Evolutionary conservation across 2,888 invertebrate species (phyloP).

Genomic region (Agonopterix arenella): DNA sequence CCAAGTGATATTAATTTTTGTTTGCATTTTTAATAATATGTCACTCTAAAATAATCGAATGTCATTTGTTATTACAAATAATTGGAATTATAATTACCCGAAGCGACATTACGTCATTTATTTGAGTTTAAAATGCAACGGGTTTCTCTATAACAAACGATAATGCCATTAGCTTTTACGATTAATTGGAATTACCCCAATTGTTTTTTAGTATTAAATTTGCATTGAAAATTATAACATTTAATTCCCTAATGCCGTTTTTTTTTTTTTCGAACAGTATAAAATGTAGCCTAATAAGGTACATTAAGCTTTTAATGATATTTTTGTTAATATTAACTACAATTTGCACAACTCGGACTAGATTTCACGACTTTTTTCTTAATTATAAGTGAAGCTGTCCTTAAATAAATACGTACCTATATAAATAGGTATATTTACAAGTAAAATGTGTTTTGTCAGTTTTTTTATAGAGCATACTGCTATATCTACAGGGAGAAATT

Average conservation of each 20-base stretch:
- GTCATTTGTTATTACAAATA: too few species aligned
- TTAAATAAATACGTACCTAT: constrained; percentile 36
- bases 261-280: neutral
- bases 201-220: too few species aligned
- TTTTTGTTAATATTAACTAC: constrained; percentile 1
- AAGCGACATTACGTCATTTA: too few species aligned
- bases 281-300: constrained; percentile 14
- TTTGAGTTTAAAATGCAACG: neutral
- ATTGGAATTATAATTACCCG: too few species aligned
- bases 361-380: constrained; percentile 31
- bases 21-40: too few species aligned
- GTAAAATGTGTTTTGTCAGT: too few species aligned
- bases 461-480: too few species aligned
- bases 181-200: too few species aligned
- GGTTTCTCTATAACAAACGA: neutral
- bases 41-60: too few species aligned
- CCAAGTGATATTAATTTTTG: too few species aligned
- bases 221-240: neutral
- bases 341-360: constrained; percentile 31
- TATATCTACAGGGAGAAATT: too few species aligned
- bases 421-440: constrained; percentile 12
- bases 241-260: neutral
- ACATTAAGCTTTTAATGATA: constrained; percentile 3
- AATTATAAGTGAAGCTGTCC: constrained; percentile 34
- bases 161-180: neutral